Base-by-base conservation (phyloP, 2,888 invertebrate genomes). In the Lucinisca nassula region DNA sequence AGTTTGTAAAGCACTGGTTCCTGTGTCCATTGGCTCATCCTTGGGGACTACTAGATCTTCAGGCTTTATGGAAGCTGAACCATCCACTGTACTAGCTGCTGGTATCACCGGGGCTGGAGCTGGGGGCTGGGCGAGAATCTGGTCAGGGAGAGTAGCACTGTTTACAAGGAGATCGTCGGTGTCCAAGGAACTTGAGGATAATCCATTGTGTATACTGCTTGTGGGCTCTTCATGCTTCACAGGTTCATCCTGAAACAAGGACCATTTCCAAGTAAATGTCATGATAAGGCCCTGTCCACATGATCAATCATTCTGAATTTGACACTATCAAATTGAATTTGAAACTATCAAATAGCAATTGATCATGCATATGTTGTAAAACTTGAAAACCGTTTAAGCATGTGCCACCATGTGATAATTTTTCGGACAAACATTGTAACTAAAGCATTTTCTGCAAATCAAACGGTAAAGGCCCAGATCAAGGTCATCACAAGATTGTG, bases 11-110 rank as follows among this genome's bases (percentile, higher is more conserved):
- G 40, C 35, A 72, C 61, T 61, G 24, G 79, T 51, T 51, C 72
- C 79, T 17, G 38, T 72, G 24, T 93, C 93, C 82, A 92, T 90
- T 3, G 93, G 86, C 55, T 93, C 92, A 38, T 92, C 89, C 73
- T 93, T 91, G 8, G 92, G 90, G 30, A 92, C 75, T n/a, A 91
- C 32, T 37, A 90, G 82, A 70, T 90, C 92, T 45, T 87, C 89
- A 37, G 85, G 81, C 80, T 85, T 85, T 6, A 85, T 84, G 14
- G 74, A 81, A n/a, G 78, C 51, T 17, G 80, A 32, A 2, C 76
- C 58, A 1, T 45, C 75, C 38, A 88, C 90, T 4, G 77, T 80
- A 14, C 67, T 55, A 17, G 87, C 45, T 30, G 87, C 61, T 2
- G 79, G 84, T 14, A 37, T 51, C 17, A 38, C 49, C 17, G 72